Evolutionary conservation across 2,888 invertebrate species (phyloP), one percentile per base, ranked within the genome.

Genomic region (Agrochola circellaris): DNA sequence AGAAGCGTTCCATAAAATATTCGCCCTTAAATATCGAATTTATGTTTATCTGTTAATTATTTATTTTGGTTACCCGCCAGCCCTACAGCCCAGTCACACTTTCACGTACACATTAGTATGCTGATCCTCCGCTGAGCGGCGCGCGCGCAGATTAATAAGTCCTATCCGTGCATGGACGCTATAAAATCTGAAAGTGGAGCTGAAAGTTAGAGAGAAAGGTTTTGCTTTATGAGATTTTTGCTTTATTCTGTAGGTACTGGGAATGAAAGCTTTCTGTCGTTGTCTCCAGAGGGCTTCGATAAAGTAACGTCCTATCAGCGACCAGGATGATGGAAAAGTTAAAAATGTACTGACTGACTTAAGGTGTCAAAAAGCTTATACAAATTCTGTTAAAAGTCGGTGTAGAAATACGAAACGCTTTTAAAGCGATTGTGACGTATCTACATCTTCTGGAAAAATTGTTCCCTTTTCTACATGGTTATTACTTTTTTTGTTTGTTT

Each of bases 151-250:
- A 79, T 87, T 88, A 80, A 85, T 82, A 88, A 87, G 77, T 78
- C 75, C 73, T 73, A 61, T 70, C 75, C 88, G 89, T 87, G 88
- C 82, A 80, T 84, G 84, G 88, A 89, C 75, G 68, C 73, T 73
- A 85, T 88, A 89, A 84, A 83, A 87, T 88, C 87, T 84, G 89
- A 89, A 89, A 89, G 89, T 89, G 75, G 85, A 83, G 68, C 86
- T 87, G 77, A 84, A 84, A 73, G 78, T 74, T 73, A 54, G 67
- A 69, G 89, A 83, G 87, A 88, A 88, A 88, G 70, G 86, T 75
- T 66, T 62, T 82, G 26, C 62, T 86, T 84, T 86, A 85, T 78
- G 64, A 76, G 72, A 73, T 67, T 76, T 84, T 75, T 54, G 62
- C 48, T 79, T 65, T 26, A n/a, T 54, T 61, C 23, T 65, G 20